Conservation (phyloP, 2,113 vertebrate genomes). For the Thinocorus orbignyianus region DNA sequence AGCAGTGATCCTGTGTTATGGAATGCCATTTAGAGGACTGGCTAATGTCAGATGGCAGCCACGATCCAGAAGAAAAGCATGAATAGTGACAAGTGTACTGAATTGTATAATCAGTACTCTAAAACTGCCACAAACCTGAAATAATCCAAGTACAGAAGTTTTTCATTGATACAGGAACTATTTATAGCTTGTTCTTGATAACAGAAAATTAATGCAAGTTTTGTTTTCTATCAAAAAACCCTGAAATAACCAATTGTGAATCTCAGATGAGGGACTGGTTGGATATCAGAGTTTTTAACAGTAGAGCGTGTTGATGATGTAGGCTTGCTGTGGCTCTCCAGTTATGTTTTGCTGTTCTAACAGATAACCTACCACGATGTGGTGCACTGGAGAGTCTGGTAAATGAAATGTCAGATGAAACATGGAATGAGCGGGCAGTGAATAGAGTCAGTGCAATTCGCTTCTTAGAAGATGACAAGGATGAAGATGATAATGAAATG, state of each 20-base stretch:
- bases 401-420: slow-evolving; percentile 86
- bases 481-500: slow-evolving; percentile 89
- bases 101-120: background rate
- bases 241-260: background rate
- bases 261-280: background rate
- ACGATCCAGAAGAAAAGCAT: background rate
- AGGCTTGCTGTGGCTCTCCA: background rate
- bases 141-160: background rate
- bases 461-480: slow-evolving; percentile 90
- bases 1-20: background rate
- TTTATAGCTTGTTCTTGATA: background rate
- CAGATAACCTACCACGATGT: slow-evolving; percentile 91
- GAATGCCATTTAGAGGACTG: background rate
- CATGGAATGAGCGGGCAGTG: slow-evolving; percentile 84
- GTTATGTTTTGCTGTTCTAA: background rate
- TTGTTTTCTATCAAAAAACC: background rate
- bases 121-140: background rate
- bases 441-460: slow-evolving; percentile 94
- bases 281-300: background rate
- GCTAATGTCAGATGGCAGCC: background rate
- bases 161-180: background rate
- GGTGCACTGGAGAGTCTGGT: slow-evolving; percentile 91
- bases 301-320: background rate
- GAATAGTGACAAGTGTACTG: background rate
- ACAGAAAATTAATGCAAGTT: background rate